These are phyloP conservation scores for Nannoperca australis DNA, from an alignment of 2,797 vertebrate genomes.

Conservation along the genomic window DNA sequence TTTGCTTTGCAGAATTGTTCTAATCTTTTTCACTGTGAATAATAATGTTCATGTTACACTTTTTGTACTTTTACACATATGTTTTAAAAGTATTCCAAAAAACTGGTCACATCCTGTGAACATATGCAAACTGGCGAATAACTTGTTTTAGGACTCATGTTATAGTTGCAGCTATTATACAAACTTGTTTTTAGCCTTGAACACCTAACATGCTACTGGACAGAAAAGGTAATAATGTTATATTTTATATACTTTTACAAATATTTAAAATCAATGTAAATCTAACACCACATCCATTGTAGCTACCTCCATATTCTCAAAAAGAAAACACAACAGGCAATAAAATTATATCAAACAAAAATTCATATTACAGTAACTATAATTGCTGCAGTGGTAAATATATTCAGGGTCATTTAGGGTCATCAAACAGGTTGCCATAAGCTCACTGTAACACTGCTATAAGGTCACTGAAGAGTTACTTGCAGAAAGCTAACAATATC, in stretches of 20 bases:
- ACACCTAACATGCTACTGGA: neutral
- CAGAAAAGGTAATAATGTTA: neutral
- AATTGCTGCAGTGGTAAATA: neutral
- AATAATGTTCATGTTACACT: neutral
- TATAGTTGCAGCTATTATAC: neutral
- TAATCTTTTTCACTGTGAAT: neutral
- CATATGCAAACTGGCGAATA: neutral
- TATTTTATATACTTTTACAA: neutral
- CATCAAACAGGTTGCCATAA: neutral
- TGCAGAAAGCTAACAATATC: neutral
- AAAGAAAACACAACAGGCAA: neutral
- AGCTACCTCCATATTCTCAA: neutral
- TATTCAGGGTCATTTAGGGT: neutral
- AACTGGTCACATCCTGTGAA: neutral
- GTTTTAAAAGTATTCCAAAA: neutral
- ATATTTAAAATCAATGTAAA: too few species aligned
- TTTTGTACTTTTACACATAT: neutral
- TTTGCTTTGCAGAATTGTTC: neutral
- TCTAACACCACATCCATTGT: neutral
- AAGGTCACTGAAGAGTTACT: neutral
- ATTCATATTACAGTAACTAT: neutral
- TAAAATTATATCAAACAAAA: neutral
- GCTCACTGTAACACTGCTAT: neutral
- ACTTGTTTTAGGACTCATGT: neutral
- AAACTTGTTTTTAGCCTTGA: neutral